phyloP scores from a whole-genome alignment of 2,113 vertebrate genomes.

The Eulemur rufifrons region DNA sequence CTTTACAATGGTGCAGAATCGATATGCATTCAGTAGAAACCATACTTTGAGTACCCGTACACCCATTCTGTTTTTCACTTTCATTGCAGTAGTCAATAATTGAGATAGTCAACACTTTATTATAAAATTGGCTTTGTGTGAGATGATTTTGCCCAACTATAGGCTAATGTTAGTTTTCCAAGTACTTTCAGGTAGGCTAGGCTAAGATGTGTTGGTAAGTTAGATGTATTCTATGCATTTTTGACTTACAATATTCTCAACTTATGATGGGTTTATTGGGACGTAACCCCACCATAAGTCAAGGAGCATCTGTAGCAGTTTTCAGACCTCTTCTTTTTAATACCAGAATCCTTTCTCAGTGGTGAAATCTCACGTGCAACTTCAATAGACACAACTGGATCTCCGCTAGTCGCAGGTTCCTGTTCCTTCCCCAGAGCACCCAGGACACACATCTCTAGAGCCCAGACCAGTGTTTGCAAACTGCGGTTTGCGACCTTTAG shows the following conservation, averaged over 20 bases:
- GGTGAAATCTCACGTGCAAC: neutral
- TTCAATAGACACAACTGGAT: neutral
- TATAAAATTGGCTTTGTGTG: too few relatives aligned
- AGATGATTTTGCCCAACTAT: neutral
- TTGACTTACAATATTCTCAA: neutral
- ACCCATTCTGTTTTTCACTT: neutral
- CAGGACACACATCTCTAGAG: too few relatives aligned
- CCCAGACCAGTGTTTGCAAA: neutral
- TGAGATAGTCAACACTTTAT: too few relatives aligned
- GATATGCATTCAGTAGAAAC: neutral
- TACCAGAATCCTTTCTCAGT: neutral
- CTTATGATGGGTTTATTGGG: neutral
- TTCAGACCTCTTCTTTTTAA: neutral
- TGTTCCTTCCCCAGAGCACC: accelerated
- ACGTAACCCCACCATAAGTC: neutral
- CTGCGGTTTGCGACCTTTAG: neutral
- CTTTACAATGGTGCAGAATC: neutral
- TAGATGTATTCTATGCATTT: neutral
- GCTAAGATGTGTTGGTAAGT: neutral
- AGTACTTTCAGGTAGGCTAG: neutral
- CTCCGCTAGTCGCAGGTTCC: neutral
- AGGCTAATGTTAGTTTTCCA: neutral
- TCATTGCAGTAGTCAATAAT: too few relatives aligned
- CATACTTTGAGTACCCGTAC: neutral
- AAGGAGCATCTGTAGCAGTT: neutral